Evolutionary conservation across 1,140 invertebrate species (phyloP).

Genomic region (Caenorhabditis latens): DNA sequence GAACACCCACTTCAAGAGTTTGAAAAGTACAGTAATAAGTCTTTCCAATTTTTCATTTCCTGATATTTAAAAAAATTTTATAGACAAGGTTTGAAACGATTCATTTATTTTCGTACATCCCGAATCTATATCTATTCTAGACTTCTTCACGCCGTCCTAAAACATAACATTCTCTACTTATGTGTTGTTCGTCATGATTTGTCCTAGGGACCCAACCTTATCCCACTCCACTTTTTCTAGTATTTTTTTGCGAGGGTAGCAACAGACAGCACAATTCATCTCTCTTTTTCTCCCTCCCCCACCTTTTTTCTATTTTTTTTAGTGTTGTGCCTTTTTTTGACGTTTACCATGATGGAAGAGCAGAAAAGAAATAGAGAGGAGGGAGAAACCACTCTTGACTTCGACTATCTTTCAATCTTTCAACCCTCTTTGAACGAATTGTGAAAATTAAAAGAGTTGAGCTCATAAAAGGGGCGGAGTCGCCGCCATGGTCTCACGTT

Average conservation of each 20-base stretch:
- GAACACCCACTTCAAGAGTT: not conserved
- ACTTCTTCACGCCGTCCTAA: not conserved
- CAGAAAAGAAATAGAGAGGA: not conserved
- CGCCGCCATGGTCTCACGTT: conserved; percentile 8
- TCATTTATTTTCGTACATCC: too few relatives aligned
- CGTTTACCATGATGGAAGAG: conserved; percentile 51
- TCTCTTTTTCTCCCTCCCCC: not conserved
- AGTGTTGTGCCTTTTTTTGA: conserved; percentile 39
- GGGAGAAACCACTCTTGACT: conserved; percentile 11
- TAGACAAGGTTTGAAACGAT: too few relatives aligned
- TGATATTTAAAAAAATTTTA: too few relatives aligned
- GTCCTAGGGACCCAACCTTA: not conserved
- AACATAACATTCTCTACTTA: not conserved
- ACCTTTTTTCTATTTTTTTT: conserved; percentile 36
- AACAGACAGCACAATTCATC: conserved; percentile 55
- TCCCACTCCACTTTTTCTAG: not conserved
- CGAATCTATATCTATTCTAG: not conserved
- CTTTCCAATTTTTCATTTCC: not conserved
- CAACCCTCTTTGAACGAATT: conserved; percentile 26
- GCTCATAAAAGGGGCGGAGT: conserved; percentile 33
- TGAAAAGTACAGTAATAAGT: not conserved
- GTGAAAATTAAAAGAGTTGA: conserved; percentile 14
- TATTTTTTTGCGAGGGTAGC: conserved; percentile 12
- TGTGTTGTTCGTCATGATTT: conserved; percentile 4
- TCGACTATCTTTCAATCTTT: conserved; percentile 29